These are phyloP conservation scores for Griposia aprilina DNA, from an alignment of 2,888 invertebrate genomes.

Conservation along the genomic window DNA sequence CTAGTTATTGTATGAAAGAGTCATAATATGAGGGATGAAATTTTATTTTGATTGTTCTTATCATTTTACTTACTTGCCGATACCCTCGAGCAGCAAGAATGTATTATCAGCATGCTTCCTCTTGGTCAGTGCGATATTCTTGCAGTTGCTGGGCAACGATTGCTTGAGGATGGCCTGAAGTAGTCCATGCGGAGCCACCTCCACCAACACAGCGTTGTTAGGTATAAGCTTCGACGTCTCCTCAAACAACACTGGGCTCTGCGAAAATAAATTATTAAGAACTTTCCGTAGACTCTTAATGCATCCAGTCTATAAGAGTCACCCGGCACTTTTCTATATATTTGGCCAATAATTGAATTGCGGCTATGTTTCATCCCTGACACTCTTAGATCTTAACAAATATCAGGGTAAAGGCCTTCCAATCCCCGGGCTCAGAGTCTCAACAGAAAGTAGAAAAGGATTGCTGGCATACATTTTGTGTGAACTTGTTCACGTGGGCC, in stretches of 20 bases:
- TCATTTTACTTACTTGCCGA: conserved; percentile 81
- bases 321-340: neutral
- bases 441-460: neutral
- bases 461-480: neutral
- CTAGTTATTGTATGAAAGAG: no score
- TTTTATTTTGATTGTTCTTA: neutral
- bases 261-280: neutral
- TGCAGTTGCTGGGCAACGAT: conserved; percentile 91
- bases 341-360: neutral
- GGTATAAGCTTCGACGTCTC: conserved; percentile 94
- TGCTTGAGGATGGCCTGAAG: conserved; percentile 93
- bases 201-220: conserved; percentile 94
- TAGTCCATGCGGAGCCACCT: conserved; percentile 96
- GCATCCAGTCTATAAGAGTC: neutral
- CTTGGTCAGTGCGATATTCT: conserved; percentile 93
- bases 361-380: neutral
- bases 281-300: neutral
- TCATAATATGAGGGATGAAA: neutral
- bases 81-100: conserved; percentile 88
- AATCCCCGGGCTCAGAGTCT: neutral
- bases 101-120: conserved; percentile 91
- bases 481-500: no score
- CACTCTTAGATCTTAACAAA: no score
- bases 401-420: no score
- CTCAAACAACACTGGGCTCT: conserved; percentile 91